Evolutionary conservation across 1,140 invertebrate genomes (phyloP).

Genomic region (Mercenaria mercenaria): DNA sequence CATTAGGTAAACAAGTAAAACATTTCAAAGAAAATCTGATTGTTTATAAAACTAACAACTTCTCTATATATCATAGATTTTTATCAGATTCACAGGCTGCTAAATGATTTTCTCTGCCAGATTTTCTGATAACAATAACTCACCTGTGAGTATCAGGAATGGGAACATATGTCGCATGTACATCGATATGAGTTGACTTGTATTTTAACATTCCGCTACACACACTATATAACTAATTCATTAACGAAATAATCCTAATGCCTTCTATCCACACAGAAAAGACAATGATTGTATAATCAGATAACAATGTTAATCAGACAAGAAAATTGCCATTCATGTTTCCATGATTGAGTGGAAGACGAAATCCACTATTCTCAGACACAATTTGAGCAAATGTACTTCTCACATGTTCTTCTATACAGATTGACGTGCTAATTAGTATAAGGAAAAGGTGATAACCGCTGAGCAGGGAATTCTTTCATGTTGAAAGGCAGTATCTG

Average conservation of each 20-base stretch:
- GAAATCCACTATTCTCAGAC: not conserved
- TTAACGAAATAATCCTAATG: not conserved
- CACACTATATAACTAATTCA: not conserved
- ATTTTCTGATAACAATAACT: constrained; percentile 12
- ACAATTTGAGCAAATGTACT: constrained; percentile 1
- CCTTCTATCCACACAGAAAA: not conserved
- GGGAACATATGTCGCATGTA: constrained; percentile 46
- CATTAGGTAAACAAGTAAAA: not conserved
- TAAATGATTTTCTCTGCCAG: not conserved
- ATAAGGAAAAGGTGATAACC: not conserved
- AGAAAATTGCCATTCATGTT: constrained; percentile 23
- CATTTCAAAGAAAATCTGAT: not conserved
- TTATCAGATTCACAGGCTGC: not conserved
- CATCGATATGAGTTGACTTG: constrained; percentile 47
- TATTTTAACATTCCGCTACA: constrained; percentile 43
- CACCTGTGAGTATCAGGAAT: constrained; percentile 20
- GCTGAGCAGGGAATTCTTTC: not conserved
- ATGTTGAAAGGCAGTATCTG: not conserved
- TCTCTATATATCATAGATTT: not conserved
- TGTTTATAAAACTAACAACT: not conserved
- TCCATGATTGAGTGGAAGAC: not conserved
- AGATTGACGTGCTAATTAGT: constrained; percentile 17
- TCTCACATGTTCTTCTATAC: not conserved
- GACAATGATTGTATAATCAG: constrained; percentile 8
- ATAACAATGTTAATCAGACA: not conserved